Evolutionary conservation across 2,888 invertebrate species (phyloP).

Genomic region (Parasteatoda lunata): DNA sequence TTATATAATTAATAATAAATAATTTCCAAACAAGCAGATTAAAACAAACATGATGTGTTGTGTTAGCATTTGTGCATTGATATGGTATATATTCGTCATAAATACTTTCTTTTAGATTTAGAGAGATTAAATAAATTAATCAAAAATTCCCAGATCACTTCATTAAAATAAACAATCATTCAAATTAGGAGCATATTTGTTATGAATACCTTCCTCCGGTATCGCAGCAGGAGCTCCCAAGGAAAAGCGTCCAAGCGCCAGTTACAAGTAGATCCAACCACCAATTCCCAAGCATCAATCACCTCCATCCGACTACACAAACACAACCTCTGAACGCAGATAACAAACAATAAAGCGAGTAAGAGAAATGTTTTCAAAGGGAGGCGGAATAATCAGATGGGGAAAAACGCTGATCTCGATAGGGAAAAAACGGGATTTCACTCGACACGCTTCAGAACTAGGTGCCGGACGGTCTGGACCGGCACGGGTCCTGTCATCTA

Average conservation of each 20-base stretch:
- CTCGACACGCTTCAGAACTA: background rate
- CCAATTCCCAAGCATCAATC: slow-evolving; percentile 64
- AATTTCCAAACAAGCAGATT: no score
- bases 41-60: no score
- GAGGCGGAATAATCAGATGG: background rate
- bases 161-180: no score
- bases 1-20: no score
- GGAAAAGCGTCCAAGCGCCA: slow-evolving; percentile 67
- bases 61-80: no score
- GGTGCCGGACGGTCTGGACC: slow-evolving; percentile 28
- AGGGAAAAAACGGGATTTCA: slow-evolving; percentile 3
- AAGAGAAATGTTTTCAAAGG: background rate
- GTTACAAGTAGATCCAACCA: slow-evolving; percentile 40
- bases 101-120: no score
- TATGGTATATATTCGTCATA: no score
- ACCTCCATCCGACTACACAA: slow-evolving; percentile 43
- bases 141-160: no score
- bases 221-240: slow-evolving; percentile 59
- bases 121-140: no score
- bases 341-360: background rate
- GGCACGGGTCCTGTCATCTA: slow-evolving; percentile 2
- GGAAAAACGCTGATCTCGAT: background rate
- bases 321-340: background rate
- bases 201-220: slow-evolving; percentile 24
- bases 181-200: background rate